These are phyloP conservation scores for Yponomeuta cagnagella DNA, from an alignment of 2,888 invertebrate species.

Conservation along the genomic window DNA sequence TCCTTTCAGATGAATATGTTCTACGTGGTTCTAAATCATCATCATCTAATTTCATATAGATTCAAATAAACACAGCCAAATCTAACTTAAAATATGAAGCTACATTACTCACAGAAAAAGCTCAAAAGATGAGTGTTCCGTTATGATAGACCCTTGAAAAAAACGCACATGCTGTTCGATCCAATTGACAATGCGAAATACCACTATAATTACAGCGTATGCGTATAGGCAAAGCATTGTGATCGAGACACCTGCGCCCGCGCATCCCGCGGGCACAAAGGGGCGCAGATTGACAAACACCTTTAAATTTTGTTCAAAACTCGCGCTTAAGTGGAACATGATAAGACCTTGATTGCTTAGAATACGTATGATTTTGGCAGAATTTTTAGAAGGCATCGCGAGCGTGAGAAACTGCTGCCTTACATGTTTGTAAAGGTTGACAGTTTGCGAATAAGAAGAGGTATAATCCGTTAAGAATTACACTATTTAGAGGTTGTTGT, in stretches of 20 bases:
- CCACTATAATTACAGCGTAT: slow-evolving; percentile 41
- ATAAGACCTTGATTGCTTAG: not conserved
- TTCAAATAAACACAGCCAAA: not conserved
- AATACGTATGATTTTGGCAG: not conserved
- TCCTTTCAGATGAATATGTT: no score
- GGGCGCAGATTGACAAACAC: not conserved
- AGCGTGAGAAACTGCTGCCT: slow-evolving; percentile 16
- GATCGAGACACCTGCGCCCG: slow-evolving; percentile 50
- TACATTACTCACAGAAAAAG: not conserved
- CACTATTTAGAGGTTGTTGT: not conserved
- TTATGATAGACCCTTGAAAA: slow-evolving; percentile 26
- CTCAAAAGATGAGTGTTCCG: slow-evolving; percentile 29
- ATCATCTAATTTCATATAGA: not conserved
- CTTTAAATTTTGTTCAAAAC: not conserved
- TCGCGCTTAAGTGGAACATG: not conserved
- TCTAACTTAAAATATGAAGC: not conserved
- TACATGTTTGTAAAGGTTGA: not conserved
- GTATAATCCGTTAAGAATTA: not conserved
- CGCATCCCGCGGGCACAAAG: slow-evolving; percentile 26
- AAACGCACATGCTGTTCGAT: slow-evolving; percentile 2
- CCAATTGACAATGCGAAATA: slow-evolving; percentile 35
- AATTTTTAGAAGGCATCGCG: not conserved
- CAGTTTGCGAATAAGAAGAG: not conserved
- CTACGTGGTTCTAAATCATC: no score
- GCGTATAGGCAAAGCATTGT: slow-evolving; percentile 19